Evolutionary conservation across 1,140 invertebrate species (phyloP).

Genomic region (Brachionus rotundiformis): DNA sequence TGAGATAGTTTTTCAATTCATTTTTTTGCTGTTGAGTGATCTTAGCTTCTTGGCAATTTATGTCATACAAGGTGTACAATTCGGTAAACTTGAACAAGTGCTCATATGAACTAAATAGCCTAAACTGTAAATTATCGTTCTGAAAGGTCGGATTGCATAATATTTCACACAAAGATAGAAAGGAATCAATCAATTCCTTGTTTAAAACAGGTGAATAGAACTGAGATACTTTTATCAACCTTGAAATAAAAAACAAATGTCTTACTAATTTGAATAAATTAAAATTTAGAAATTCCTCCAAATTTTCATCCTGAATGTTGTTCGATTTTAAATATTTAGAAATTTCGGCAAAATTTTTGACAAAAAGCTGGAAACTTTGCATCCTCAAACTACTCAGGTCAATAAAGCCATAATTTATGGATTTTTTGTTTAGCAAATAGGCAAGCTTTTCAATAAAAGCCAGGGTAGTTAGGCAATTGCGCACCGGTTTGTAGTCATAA

Average conservation of each 20-base stretch:
- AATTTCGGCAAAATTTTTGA: background rate
- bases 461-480: background rate
- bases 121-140: background rate
- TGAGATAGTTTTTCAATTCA: background rate
- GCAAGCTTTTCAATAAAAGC: constrained; percentile 13
- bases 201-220: background rate
- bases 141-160: background rate
- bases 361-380: background rate
- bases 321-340: background rate
- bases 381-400: background rate
- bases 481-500: background rate
- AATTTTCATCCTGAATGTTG: background rate
- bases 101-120: background rate
- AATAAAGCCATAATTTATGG: constrained; percentile 15
- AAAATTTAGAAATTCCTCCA: background rate
- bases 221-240: constrained; percentile 18
- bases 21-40: background rate
- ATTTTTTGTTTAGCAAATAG: background rate
- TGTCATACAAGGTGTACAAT: constrained; percentile 17
- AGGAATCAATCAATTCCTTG: background rate
- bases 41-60: constrained; percentile 15
- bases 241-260: background rate
- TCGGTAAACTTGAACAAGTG: constrained; percentile 5
- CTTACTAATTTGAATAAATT: background rate
- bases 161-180: constrained; percentile 13